Evolutionary conservation across 2,888 invertebrate species (phyloP).

Genomic region (Ormyrus pomaceus): DNA sequence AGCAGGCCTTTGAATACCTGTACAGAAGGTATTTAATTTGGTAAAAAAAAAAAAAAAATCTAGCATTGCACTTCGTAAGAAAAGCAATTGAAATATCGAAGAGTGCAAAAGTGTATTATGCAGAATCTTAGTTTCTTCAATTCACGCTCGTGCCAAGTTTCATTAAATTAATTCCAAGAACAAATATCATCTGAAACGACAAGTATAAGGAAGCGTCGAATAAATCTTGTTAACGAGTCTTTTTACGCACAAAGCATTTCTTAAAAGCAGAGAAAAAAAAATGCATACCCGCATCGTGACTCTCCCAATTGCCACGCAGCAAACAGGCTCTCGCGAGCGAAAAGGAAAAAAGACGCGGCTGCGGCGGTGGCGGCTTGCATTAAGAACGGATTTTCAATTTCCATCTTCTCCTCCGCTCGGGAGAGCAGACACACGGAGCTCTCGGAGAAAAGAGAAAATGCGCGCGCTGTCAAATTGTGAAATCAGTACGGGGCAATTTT

Average conservation of each 20-base stretch:
- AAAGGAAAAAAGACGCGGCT: not conserved
- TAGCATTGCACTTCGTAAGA: no score
- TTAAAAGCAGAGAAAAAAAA: not conserved
- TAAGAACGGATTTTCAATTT: constrained; percentile 17
- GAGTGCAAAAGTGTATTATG: not conserved
- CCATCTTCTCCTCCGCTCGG: not conserved
- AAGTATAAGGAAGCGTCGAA: constrained; percentile 2
- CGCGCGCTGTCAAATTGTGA: constrained; percentile 7
- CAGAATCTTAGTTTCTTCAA: not conserved
- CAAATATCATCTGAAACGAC: constrained; percentile 8
- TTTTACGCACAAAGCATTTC: constrained; percentile 11
- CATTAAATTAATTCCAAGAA: constrained; percentile 11
- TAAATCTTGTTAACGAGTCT: not conserved
- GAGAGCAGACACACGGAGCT: not conserved
- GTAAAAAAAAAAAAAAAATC: no score
- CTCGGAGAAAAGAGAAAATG: not conserved
- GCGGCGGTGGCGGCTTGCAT: not conserved
- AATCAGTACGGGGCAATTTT: constrained; percentile 30
- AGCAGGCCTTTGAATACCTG: no score
- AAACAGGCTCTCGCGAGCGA: not conserved
- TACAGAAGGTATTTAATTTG: no score
- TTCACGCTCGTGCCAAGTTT: not conserved
- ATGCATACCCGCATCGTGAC: not conserved
- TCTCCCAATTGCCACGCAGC: not conserved
- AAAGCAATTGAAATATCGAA: not conserved